Evolutionary conservation across 2,113 vertebrate species (phyloP).

Genomic region (Odontophorus gujanensis): DNA sequence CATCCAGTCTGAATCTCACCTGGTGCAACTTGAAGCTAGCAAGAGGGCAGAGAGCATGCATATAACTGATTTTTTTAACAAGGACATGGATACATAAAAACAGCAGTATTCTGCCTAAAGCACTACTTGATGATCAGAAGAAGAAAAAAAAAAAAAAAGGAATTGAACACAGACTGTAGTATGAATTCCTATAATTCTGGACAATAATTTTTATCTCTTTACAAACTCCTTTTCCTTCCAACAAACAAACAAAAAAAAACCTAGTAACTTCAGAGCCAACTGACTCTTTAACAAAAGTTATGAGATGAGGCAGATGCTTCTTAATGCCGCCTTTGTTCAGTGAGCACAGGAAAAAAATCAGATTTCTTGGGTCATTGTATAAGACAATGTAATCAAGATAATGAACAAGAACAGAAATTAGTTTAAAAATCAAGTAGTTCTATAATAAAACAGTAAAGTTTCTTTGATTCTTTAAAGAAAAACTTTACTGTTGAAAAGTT

Average conservation of each 20-base stretch:
- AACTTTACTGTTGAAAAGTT: background rate
- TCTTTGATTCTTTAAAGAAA: background rate
- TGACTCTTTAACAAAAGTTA: background rate
- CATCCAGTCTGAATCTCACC: no score
- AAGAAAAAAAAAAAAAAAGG: background rate
- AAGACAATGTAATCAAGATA: conserved; percentile 68
- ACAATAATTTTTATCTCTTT: background rate
- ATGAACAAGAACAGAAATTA: conserved; percentile 52
- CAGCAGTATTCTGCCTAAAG: background rate
- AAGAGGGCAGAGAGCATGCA: background rate
- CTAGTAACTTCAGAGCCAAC: background rate
- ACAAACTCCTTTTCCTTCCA: background rate
- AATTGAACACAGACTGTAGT: background rate
- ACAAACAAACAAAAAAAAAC: background rate
- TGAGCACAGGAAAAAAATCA: background rate
- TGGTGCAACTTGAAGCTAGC: no score
- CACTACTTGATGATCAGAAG: background rate
- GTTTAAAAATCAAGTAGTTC: conserved; percentile 49
- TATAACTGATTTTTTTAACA: background rate
- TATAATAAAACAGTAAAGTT: background rate
- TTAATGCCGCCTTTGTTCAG: background rate
- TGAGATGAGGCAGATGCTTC: background rate
- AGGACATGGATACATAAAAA: background rate
- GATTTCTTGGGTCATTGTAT: conserved; percentile 33
- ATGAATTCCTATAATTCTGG: background rate